Evolutionary conservation across 2,797 vertebrate genomes (phyloP), one percentile per base, ranked within the genome.

Genomic region (Spatula clypeata): DNA sequence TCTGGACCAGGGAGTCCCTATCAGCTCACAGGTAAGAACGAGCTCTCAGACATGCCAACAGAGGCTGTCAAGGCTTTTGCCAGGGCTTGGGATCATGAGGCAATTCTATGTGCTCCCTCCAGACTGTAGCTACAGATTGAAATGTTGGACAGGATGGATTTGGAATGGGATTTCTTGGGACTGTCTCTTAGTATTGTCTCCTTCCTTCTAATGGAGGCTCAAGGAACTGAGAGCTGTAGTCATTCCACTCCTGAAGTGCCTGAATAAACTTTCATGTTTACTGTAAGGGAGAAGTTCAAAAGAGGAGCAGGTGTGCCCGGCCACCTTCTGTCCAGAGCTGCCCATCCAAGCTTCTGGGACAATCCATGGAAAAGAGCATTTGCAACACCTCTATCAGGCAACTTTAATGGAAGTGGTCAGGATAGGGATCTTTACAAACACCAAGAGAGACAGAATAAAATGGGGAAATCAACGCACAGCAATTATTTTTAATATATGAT

Each of bases 1-100:
- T 98, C 98, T 2, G 99, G 99, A 74, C 99, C 99, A 0, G 99
- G 98, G 81, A 99, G 99, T 86, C 99, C 99, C 0, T 99, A 99
- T 97, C 99, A 99, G 88, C 98, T 99, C 97, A 98, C 99, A 67
- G 99, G 99, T 99, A 96, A 97, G 97, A 76, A 79, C 5, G 58
- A 65, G 29, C 27, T 57, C 74, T 53, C 49, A 29, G n/a, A 61
- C 4, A 20, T 26, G 8, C 42, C 2, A 4, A 11, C 26, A 29
- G 49, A 60, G 32, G 15, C 6, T 6, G 49, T 6, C 0, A 1
- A 40, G 42, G 23, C 40, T 86, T 24, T 66, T 93, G 13, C 29
- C 11, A 42, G 54, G 38, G 31, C 27, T 6, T 24, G 61, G 31
- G 29, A 19, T 57, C 49, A 34, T 21, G 12, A 88, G 42, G 12